Conservation (phyloP, 2,888 invertebrate species). For the Melanostoma scalare region DNA sequence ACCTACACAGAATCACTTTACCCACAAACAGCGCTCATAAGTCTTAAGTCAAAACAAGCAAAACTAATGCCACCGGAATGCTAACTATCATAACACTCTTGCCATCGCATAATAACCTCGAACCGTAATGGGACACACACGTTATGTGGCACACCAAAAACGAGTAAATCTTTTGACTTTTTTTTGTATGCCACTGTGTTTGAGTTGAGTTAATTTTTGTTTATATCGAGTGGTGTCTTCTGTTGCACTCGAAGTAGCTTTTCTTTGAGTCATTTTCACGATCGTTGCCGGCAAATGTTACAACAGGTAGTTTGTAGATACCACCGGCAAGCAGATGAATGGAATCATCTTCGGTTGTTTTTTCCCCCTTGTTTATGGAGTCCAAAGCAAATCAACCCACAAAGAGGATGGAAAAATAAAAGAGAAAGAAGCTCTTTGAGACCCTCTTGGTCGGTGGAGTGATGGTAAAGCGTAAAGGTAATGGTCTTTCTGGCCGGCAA, state of each 20-base stretch:
- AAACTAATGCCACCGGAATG: constrained; percentile 47
- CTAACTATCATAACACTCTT: constrained; percentile 50
- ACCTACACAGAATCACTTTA: constrained; percentile 44
- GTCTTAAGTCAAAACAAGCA: constrained; percentile 35
- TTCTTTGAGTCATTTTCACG: constrained; percentile 54
- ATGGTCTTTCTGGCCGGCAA: constrained; percentile 48
- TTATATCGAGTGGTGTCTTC: constrained; percentile 11
- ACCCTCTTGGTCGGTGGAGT: constrained; percentile 41
- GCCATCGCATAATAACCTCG: constrained; percentile 40
- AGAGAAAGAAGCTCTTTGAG: constrained; percentile 63
- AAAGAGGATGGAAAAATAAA: constrained; percentile 52
- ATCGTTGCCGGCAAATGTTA: constrained; percentile 59
- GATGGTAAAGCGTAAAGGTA: neutral
- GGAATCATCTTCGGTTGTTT: constrained; percentile 32
- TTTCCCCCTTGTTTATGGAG: neutral
- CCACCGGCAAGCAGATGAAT: constrained; percentile 54
- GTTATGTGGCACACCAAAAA: constrained; percentile 43
- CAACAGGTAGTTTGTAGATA: constrained; percentile 59
- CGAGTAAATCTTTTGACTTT: neutral
- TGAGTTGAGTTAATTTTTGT: constrained; percentile 30
- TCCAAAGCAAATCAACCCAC: constrained; percentile 46
- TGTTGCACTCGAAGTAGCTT: constrained; percentile 51
- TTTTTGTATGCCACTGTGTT: constrained; percentile 58
- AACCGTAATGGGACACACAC: constrained; percentile 10
- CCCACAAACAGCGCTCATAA: constrained; percentile 11